A percentile compares a stretch with the other conserved stretches of the same genome.
These are phyloP conservation scores for Serranus cabrilla DNA, from an alignment of 2,797 vertebrate genomes.

Conservation along the genomic window DNA sequence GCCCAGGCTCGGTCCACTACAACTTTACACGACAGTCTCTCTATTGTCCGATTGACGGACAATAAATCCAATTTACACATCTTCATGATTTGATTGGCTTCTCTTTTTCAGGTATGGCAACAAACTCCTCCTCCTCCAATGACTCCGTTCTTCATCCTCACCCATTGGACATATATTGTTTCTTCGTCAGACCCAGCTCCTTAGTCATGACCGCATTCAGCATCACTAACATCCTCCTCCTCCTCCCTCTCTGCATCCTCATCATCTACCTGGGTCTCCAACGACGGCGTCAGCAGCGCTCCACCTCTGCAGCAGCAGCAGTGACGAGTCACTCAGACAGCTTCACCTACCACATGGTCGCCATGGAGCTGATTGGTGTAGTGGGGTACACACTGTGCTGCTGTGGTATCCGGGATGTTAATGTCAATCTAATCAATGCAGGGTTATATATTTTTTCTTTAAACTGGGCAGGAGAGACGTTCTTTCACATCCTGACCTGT, in stretches of 20 bases:
- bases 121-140: not conserved
- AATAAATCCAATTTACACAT: too few species aligned
- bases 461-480: too few species aligned
- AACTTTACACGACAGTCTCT: too few species aligned
- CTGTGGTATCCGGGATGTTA: not conserved
- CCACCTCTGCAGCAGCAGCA: not conserved
- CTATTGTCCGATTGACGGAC: too few species aligned
- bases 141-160: not conserved
- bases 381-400: fast-evolving
- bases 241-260: conserved; percentile 27
- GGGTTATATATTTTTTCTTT: too few species aligned
- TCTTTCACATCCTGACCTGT: too few species aligned
- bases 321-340: conserved; percentile 7
- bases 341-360: conserved; percentile 38
- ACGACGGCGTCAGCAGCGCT: not conserved
- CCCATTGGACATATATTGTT: fast-evolving
- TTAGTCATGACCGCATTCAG: fast-evolving
- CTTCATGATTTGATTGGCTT: not conserved
- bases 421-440: too few species aligned
- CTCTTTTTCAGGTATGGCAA: conserved; percentile 15
- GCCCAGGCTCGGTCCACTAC: too few species aligned
- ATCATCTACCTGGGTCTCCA: conserved; percentile 16
- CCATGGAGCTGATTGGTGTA: conserved; percentile 14
- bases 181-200: fast-evolving
- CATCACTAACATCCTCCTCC: not conserved